Evolutionary conservation across 1,140 invertebrate species (phyloP), one percentile per base, ranked within the genome.

Genomic region (Metopolophium dirhodum): DNA sequence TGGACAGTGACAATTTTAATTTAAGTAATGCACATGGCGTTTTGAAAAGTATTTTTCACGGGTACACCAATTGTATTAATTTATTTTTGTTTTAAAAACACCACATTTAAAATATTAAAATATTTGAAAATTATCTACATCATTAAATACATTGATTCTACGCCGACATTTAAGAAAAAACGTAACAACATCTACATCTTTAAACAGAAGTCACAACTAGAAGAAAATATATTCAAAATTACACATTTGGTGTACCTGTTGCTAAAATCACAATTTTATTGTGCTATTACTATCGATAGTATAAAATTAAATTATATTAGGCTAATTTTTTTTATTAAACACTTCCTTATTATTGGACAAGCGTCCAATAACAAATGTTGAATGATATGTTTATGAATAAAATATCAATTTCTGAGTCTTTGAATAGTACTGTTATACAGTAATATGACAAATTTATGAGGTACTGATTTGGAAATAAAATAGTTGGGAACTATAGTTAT

Each of bases 221-320:
- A 89, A 37, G 47, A 89, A 61, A 35, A 91, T 91, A 37, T n/a
- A 49, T 51, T 95, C 37, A 90, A n/a, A 94, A 94, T 88, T 45
- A 87, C 37, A 57, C 51, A 90, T 83, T 92, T 94, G 93, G 49
- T 83, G 37, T 91, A 94, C 68, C 93, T 94, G 41, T 94, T 94
- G 37, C 8, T 68, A 45, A 51, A 82, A 92, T 35, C 23, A 61
- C 77, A 68, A 77, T 41, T 41, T 45, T 90, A 41, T 41, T 68
- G 37, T 68, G 57, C 54, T 90, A n/a, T 90, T 90, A 49, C 37
- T 90, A 47, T 77, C n/a, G 7, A 30, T 18, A n/a, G 14, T 77
- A 77, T n/a, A 77, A 77, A 77, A 26, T 45, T 26, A 90, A 90
- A 68, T 61, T 45, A 30, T 26, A 90, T 68, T 90, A 90, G 89